Base-by-base conservation (phyloP, 2,797 vertebrate genomes). In the Cynodonichthys magdalenae region DNA sequence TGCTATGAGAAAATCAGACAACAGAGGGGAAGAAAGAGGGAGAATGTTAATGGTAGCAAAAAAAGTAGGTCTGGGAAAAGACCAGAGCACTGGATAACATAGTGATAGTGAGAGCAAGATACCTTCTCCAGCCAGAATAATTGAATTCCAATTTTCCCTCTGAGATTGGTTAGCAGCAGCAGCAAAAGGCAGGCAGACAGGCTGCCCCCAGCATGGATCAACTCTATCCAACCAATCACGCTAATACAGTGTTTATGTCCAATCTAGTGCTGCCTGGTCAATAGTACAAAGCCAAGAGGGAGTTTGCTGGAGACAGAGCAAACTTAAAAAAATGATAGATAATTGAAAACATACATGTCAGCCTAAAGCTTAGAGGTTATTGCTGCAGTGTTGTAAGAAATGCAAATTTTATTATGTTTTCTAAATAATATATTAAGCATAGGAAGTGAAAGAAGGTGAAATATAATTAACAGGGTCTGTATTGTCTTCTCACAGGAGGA, bases 191-290 rank as follows among this genome's bases (percentile, higher is more conserved):
- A 79, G 74, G 77, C 84, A 84, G 86, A 83, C 85, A 77, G 83
- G 75, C 83, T 78, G 80, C 79, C 84, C 75, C 78, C 49, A 78
- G 84, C 82, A 71, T 79, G 82, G 85, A 89, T 88, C 87, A 81
- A 81, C 82, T 80, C 80, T 59, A 74, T 81, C 81, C 82, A 84
- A 81, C 85, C 86, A 89, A 89, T 91, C 89, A 87, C 85, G 82
- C 85, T 87, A 91, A 91, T 90, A 89, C 87, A 89, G 77, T 89
- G 80, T 87, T 85, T 84, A 87, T 84, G 80, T 86, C 80, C 88
- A 88, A 85, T 85, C 85, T 79, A 81, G 80, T 69, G 69, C 60
- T 68, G 66, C 34, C 24, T 29, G 59, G 71, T 88, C 87, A 79
- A 87, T 88, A 85, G 63, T 63, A 55, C 59, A 69, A 70, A 77